Evolutionary conservation across 2,113 vertebrate genomes (phyloP), one percentile per base, ranked within the genome.

Genomic region (Gorsachius goisagi): DNA sequence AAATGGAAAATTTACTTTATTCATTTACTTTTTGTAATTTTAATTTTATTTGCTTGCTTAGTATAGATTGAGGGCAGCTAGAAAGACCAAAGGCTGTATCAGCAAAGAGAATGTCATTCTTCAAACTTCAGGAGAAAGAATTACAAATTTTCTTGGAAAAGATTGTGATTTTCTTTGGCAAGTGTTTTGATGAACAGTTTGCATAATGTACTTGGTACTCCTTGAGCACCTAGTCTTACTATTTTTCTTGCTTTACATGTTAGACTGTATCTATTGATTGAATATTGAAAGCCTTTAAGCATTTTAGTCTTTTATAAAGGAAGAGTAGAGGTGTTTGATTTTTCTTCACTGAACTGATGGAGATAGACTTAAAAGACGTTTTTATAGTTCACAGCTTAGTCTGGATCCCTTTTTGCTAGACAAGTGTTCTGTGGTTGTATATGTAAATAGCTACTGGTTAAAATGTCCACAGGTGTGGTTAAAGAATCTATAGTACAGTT

Each of bases 21-120:
- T 96, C 76, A 95, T 94, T 97, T 97, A 89, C 95, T 96, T 97
- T 95, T 85, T 95, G 73, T 92, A 89, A 93, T 92, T 96, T 97
- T 95, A 94, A 93, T 97, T 96, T 92, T 97, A 92, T 96, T 96
- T 93, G 83, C 94, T 95, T 93, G 66, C 90, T 91, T 85, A 94
- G 86, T 53, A 58, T 92, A 97, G 92, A 96, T 97, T 92, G 92
- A 95, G 92, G 95, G 80, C 93, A 96, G 77, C 69, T 60, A 58
- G 66, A 85, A 82, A 90, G 84, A 93, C 90, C 90, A 93, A 93
- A 97, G 90, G 62, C 92, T 97, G 80, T 87, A 93, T 87, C 80
- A 95, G 69, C 80, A 89, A 85, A 94, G 89, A 64, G 15, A 89
- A 93, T 93, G 86, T 82, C 64, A 78, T 81, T 72, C 80, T 89